A percentile compares a stretch with the other conserved stretches of the same genome.
These are phyloP conservation scores for Bubo blakistoni DNA, from an alignment of 2,113 vertebrate genomes.

Conservation along the genomic window DNA sequence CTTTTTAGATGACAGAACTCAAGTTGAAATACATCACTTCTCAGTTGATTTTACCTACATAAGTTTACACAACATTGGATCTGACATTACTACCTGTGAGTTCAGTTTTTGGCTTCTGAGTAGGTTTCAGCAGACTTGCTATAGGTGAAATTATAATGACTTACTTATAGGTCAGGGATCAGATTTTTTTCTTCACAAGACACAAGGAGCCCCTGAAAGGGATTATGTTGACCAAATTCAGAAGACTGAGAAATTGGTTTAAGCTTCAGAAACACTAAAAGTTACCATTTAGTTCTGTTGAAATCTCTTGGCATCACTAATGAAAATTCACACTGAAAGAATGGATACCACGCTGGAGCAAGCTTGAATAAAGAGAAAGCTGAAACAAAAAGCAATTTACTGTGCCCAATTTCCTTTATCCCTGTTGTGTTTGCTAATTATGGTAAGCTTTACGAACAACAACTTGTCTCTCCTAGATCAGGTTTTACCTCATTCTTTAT, in stretches of 20 bases:
- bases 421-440: neutral
- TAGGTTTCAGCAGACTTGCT: neutral
- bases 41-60: neutral
- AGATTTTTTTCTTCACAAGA: neutral
- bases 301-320: neutral
- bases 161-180: neutral
- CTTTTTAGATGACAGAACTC: neutral
- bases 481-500: neutral
- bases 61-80: neutral
- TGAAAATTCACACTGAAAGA: neutral
- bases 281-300: neutral
- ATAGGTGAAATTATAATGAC: neutral
- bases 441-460: neutral
- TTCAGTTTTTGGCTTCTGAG: neutral
- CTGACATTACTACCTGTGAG: neutral
- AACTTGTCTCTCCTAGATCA: neutral
- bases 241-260: neutral
- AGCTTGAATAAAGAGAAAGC: neutral
- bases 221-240: neutral
- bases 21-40: neutral
- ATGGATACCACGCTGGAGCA: neutral
- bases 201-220: neutral
- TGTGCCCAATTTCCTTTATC: neutral
- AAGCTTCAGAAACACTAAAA: neutral
- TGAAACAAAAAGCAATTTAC: slow-evolving; percentile 1